These are phyloP conservation scores for Hippoglossus stenolepis DNA, from an alignment of 2,113 vertebrate genomes.

Conservation along the genomic window DNA sequence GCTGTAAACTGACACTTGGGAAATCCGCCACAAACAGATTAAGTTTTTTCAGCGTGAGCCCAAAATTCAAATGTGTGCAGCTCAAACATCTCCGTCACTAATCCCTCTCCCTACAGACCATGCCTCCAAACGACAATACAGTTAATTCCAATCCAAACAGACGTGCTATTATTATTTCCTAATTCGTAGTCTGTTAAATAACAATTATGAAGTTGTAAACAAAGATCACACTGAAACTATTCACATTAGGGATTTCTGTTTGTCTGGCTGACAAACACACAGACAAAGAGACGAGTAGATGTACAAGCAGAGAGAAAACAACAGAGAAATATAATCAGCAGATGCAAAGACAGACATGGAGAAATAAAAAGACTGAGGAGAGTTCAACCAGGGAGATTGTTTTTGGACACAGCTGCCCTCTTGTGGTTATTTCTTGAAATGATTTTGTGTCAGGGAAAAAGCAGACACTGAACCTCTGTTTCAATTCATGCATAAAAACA, in stretches of 20 bases:
- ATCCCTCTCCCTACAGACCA: background rate
- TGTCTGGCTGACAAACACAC: background rate
- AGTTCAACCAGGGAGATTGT: background rate
- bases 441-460: background rate
- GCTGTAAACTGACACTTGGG: conserved; percentile 7
- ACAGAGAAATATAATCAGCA: background rate
- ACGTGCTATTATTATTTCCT: background rate
- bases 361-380: background rate
- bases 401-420: conserved; percentile 46
- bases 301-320: background rate
- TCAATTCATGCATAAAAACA: background rate
- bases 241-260: background rate
- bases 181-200: background rate
- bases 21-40: conserved; percentile 23
- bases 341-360: background rate
- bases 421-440: conserved; percentile 38
- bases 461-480: background rate
- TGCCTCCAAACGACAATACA: background rate
- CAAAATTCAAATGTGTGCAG: conserved; percentile 22
- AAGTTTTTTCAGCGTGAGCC: background rate
- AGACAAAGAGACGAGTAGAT: background rate
- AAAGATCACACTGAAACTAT: background rate
- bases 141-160: background rate
- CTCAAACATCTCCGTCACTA: conserved; percentile 4
- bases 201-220: background rate